phyloP scores from a whole-genome alignment of 2,113 vertebrate species.

The Terrapene triunguis region DNA sequence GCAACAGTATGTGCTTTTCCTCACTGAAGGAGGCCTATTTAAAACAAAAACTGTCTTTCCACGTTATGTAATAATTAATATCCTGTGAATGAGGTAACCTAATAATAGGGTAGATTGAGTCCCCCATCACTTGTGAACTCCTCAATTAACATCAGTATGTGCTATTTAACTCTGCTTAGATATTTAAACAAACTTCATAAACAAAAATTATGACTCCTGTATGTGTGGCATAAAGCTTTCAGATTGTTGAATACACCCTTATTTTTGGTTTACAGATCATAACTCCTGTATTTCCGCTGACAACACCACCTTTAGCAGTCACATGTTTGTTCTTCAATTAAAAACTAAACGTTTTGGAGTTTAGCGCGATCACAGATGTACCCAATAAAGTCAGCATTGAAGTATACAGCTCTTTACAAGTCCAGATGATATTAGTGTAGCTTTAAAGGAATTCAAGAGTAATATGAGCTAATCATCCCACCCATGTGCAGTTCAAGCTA shows the following conservation, averaged over 20 bases:
- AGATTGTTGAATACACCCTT: constrained; percentile 40
- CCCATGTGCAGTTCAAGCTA: neutral
- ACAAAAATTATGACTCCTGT: constrained; percentile 53
- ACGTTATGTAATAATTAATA: neutral
- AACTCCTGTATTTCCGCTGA: constrained; percentile 62
- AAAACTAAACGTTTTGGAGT: constrained; percentile 37
- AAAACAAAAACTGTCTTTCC: constrained; percentile 41
- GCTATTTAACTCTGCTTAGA: constrained; percentile 60
- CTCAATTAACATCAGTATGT: constrained; percentile 54
- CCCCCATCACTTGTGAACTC: constrained; percentile 35
- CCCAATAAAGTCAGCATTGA: neutral
- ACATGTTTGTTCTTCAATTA: constrained; percentile 55
- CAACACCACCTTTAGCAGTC: constrained; percentile 50
- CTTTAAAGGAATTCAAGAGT: constrained; percentile 12
- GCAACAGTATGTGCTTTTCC: neutral
- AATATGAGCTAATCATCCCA: neutral
- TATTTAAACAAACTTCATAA: constrained; percentile 57
- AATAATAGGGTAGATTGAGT: constrained; percentile 12
- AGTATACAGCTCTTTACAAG: neutral
- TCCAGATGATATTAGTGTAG: neutral
- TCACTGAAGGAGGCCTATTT: neutral
- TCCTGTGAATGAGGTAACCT: constrained; percentile 2
- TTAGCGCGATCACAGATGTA: constrained; percentile 29
- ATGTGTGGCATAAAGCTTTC: constrained; percentile 42
- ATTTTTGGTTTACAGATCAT: constrained; percentile 64